Evolutionary conservation across 2,797 vertebrate genomes (phyloP).

Genomic region (Simalia tracyae): DNA sequence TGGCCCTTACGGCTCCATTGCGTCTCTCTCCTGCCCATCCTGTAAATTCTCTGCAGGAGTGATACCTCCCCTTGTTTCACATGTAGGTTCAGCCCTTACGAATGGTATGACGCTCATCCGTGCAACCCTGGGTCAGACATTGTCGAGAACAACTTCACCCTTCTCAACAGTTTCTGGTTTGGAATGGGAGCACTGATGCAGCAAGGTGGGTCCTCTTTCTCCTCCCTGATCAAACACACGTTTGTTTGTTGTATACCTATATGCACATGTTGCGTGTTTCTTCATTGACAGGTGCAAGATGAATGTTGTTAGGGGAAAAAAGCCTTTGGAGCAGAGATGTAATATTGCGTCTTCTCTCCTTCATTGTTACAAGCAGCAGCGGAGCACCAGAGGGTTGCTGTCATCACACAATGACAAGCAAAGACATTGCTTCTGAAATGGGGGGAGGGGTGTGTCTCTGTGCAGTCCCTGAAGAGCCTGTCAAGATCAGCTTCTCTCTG

Average conservation of each 20-base stretch:
- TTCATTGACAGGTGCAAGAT: constrained; percentile 40
- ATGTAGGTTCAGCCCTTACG: constrained; percentile 93
- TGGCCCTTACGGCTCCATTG: not conserved
- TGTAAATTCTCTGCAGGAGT: fast-evolving
- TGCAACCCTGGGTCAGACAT: constrained; percentile 96
- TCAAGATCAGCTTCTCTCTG: constrained; percentile 17
- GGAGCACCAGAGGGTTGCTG: constrained; percentile 64
- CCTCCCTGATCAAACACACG: not conserved
- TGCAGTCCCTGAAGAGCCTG: constrained; percentile 55
- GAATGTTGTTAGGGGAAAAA: constrained; percentile 67
- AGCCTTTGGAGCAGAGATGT: not conserved
- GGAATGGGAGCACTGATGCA: constrained; percentile 98
- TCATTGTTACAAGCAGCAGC: constrained; percentile 38
- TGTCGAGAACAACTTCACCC: constrained; percentile 98
- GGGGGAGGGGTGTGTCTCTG: constrained; percentile 68
- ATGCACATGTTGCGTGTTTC: not conserved
- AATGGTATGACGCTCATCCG: constrained; percentile 97
- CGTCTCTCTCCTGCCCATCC: not conserved
- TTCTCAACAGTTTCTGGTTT: constrained; percentile 99
- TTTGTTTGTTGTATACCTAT: not conserved
- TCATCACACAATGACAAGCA: constrained; percentile 75
- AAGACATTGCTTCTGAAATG: constrained; percentile 68
- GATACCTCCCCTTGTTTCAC: not conserved
- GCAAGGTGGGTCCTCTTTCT: constrained; percentile 76
- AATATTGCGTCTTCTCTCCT: not conserved